Evolutionary conservation across 2,113 vertebrate genomes (phyloP), one percentile per base, ranked within the genome.

Genomic region (Dasyprocta punctata): DNA sequence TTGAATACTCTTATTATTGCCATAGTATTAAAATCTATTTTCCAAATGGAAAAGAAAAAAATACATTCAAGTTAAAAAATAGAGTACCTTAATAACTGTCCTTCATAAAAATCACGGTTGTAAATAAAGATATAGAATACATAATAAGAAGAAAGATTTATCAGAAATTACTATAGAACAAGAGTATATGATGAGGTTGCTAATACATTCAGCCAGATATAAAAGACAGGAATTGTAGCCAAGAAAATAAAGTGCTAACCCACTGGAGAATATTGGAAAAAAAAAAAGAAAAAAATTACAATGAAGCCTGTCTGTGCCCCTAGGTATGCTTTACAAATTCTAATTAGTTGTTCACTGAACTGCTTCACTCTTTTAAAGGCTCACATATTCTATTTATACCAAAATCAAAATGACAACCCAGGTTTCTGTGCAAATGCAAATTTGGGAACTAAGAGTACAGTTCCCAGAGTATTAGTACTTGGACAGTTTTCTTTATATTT

Each of bases 281-380:
- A 49, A 84, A 90, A 90, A 90, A 90, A 84, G n/a, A 69, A 82
- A 89, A 89, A 89, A 86, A 92, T 80, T 83, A 86, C 16, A 44
- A 7, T 89, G 77, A 88, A 90, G 7, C 2, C 41, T 90, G 19
- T 84, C 61, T 92, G 22, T 56, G n/a, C 47, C 36, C 24, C 26
- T 77, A 65, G 81, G 49, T 95, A 88, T 80, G 41, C n/a, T 65
- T 92, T 83, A 61, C 86, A 90, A 67, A 90, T 87, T 87, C 54
- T 90, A 81, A 92, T 67, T 94, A 92, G 20, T 78, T 94, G 20
- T 87, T 95, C 86, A 84, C 36, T 86, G 65, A 93, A 69, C 63
- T 86, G n/a, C 89, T 83, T 95, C 58, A 90, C 61, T 69, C 73
- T 92, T 83, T 94, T 92, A 92, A 47, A 49, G 83, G 49, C 17